A percentile compares a stretch with the other conserved stretches of the same genome.
Evolutionary conservation across 2,113 vertebrate species (phyloP).

Genomic region (Pluvianellus socialis): DNA sequence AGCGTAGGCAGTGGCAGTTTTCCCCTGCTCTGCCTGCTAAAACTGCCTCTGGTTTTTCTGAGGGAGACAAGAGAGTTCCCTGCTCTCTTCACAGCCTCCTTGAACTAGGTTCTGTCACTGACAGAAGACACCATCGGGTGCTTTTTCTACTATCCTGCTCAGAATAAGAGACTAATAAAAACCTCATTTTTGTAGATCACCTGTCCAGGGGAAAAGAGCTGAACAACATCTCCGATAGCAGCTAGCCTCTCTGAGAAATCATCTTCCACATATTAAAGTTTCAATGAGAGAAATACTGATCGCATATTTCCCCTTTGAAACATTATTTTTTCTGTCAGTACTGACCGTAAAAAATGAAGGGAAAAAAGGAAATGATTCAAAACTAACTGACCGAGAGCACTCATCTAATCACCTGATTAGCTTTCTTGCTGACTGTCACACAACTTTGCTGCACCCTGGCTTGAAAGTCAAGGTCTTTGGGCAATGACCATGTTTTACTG

Average conservation of each 20-base stretch:
- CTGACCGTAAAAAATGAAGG: neutral
- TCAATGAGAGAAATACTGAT: neutral
- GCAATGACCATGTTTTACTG: neutral
- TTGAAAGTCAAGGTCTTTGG: neutral
- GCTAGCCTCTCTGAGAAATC: neutral
- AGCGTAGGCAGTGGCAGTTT: neutral
- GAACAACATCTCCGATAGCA: neutral
- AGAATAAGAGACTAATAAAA: neutral
- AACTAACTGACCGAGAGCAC: neutral
- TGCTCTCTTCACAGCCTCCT: neutral
- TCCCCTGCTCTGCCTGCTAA: neutral
- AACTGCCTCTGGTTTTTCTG: neutral
- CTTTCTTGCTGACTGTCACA: neutral
- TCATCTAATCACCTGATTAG: neutral
- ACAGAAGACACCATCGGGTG: neutral
- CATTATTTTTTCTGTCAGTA: neutral
- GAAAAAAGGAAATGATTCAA: constrained; percentile 28
- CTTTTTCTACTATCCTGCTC: neutral
- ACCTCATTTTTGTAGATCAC: neutral
- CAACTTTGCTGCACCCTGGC: neutral
- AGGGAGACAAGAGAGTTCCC: neutral
- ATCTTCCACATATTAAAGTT: neutral
- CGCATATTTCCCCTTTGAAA: neutral
- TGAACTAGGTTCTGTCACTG: neutral
- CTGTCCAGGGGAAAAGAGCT: neutral